A percentile compares a stretch with the other conserved stretches of the same genome.
These are phyloP conservation scores for Caenorhabditis doughertyi DNA, from an alignment of 2,888 invertebrate genomes.

Conservation along the genomic window DNA sequence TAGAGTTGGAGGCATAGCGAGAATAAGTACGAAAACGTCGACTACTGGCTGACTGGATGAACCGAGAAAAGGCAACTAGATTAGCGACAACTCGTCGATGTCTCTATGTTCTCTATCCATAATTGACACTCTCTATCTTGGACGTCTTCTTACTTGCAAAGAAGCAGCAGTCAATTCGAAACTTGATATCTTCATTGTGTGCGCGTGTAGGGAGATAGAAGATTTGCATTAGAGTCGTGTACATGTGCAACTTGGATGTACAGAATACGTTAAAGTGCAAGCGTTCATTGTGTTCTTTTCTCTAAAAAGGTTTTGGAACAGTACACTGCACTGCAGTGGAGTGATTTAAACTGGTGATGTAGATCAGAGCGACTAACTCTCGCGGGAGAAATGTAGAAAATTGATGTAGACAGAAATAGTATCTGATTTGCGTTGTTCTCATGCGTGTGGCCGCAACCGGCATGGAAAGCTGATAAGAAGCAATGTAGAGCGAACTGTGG, in stretches of 20 bases:
- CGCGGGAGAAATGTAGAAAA: too few relatives aligned
- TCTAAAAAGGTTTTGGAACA: too few relatives aligned
- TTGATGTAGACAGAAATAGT: too few relatives aligned
- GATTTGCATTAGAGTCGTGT: slow-evolving; percentile 32
- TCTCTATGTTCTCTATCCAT: slow-evolving; percentile 43
- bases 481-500: too few relatives aligned
- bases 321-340: too few relatives aligned
- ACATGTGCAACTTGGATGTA: not conserved
- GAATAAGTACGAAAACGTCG: slow-evolving; percentile 27
- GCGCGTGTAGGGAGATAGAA: slow-evolving; percentile 9
- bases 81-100: slow-evolving; percentile 27
- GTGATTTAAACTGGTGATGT: too few relatives aligned
- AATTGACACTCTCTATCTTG: slow-evolving; percentile 46
- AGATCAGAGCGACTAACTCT: too few relatives aligned
- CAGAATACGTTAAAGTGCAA: slow-evolving; percentile 12
- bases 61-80: slow-evolving; percentile 30
- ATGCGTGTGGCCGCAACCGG: too few relatives aligned
- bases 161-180: slow-evolving; percentile 49
- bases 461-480: too few relatives aligned
- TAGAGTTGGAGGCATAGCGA: not conserved
- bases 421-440: too few relatives aligned
- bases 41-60: slow-evolving; percentile 14
- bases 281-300: too few relatives aligned
- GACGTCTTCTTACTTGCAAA: slow-evolving; percentile 39
- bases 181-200: slow-evolving; percentile 57